These are phyloP conservation scores for Eciton burchellii DNA, from an alignment of 1,140 invertebrate species.

Conservation along the genomic window DNA sequence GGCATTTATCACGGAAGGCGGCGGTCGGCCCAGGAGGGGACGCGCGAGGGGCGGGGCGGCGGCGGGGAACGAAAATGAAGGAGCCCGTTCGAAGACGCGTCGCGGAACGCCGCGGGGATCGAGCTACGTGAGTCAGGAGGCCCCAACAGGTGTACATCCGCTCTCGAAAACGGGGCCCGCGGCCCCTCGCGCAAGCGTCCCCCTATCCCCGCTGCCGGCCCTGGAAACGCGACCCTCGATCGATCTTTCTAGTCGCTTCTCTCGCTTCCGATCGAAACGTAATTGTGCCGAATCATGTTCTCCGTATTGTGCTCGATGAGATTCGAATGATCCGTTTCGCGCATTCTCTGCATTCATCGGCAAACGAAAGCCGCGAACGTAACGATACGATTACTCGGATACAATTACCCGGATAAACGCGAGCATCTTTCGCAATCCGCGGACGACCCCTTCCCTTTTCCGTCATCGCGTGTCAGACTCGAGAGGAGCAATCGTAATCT, in stretches of 20 bases:
- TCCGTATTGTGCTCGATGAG: too few species aligned
- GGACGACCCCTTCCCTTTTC: too few species aligned
- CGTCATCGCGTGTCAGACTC: too few species aligned
- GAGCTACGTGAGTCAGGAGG: slow-evolving; percentile 60
- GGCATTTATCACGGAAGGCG: slow-evolving; percentile 43
- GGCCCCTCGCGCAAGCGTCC: slow-evolving; percentile 30
- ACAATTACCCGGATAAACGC: background rate
- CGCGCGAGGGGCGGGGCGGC: slow-evolving; percentile 13
- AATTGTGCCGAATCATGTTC: too few species aligned
- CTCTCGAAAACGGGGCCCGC: slow-evolving; percentile 27
- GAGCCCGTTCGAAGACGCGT: slow-evolving; percentile 58
- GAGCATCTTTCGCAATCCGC: too few species aligned
- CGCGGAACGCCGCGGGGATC: slow-evolving; percentile 64
- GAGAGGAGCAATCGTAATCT: too few species aligned
- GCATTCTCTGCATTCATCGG: background rate
- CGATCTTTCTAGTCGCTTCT: background rate
- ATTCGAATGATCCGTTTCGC: background rate
- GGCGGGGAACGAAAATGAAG: slow-evolving; percentile 65
- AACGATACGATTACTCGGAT: slow-evolving; percentile 5
- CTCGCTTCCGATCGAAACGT: background rate
- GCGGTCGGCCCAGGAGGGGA: background rate
- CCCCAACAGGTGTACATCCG: slow-evolving; percentile 66
- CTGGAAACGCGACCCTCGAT: background rate
- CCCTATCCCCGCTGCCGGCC: slow-evolving; percentile 17
- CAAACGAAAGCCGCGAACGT: background rate